Evolutionary conservation across 2,888 invertebrate genomes (phyloP).

Genomic region (Trichogramma evanescens): DNA sequence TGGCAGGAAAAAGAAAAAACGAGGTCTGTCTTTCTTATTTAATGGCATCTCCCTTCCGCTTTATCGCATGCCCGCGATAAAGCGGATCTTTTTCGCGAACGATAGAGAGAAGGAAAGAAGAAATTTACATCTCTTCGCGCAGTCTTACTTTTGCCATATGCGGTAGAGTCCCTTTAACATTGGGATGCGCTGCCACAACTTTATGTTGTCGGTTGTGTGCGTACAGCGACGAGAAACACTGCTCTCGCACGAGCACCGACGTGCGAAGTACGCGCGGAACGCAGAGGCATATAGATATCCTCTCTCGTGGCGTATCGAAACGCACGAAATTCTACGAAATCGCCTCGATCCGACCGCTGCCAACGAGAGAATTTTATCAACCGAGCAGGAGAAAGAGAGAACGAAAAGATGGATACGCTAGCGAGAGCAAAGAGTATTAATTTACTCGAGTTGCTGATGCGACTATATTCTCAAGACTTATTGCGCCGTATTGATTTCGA

Average conservation of each 20-base stretch:
- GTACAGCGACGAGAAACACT: not conserved
- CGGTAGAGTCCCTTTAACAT: no score
- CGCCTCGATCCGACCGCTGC: conserved; percentile 7
- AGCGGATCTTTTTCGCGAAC: not conserved
- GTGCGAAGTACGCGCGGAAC: not conserved
- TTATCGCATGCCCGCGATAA: not conserved
- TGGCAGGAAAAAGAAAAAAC: not conserved
- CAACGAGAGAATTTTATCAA: not conserved
- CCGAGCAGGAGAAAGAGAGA: not conserved
- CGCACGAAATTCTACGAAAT: conserved; percentile 8
- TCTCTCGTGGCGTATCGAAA: no score
- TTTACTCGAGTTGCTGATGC: no score
- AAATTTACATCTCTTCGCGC: not conserved
- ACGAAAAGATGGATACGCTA: not conserved
- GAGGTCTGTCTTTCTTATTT: not conserved
- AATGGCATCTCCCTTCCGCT: conserved; percentile 10
- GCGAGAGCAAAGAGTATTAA: not conserved
- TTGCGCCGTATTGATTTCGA: not conserved
- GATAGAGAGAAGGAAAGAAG: not conserved
- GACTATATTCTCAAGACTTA: no score
- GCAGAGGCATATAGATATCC: no score
- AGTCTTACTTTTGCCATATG: no score
- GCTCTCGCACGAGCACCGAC: not conserved
- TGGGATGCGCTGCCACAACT: not conserved
- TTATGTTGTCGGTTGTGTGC: not conserved